Evolutionary conservation across 2,888 invertebrate genomes (phyloP), one percentile per base, ranked within the genome.

Genomic region (Molorchus minor): DNA sequence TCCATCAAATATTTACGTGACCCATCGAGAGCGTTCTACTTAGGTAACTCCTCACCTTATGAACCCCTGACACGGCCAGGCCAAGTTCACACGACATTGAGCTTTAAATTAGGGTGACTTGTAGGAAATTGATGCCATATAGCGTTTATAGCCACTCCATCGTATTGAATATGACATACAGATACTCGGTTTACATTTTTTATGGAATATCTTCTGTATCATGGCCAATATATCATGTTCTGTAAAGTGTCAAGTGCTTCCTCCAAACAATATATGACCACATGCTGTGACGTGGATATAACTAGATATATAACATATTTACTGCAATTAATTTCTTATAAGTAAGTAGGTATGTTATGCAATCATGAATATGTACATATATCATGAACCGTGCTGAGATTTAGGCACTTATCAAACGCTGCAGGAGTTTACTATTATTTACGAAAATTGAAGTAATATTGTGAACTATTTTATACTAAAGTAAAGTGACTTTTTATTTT

Each of bases 1-100:
- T 67, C 64, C 67, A 70, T 72, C 66, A 70, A 72, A 70, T 70
- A 73, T 73, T 71, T 69, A 73, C 68, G 67, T 70, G 71, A 69
- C 69, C 70, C 64, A 66, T 68, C 66, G 67, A 58, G 64, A 41
- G 58, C 56, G 57, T 62, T 66, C 65, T 61, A 46, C 61, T 61
- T 54, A 52, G 53, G 55, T 40, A 57, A 55, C 55, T 56, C 54
- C 55, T 56, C 59, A 58, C 59, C 59, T 61, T 58, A 51, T 47
- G 46, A 38, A 47, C 40, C 61, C 45, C 45, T 53, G 56, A 53
- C 53, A 25, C 17, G 47, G 16, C 35, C 35, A 45, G 58, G 53
- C 53, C 54, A 56, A 45, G 54, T 44, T 59, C 52, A 54, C 38
- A 56, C 54, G 56, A 51, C 61, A 58, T 61, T 58, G 61, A 61